These are phyloP conservation scores for Epizoanthus illoricatus DNA, from an alignment of 92 coral and sea anemone species.

Conservation along the genomic window DNA sequence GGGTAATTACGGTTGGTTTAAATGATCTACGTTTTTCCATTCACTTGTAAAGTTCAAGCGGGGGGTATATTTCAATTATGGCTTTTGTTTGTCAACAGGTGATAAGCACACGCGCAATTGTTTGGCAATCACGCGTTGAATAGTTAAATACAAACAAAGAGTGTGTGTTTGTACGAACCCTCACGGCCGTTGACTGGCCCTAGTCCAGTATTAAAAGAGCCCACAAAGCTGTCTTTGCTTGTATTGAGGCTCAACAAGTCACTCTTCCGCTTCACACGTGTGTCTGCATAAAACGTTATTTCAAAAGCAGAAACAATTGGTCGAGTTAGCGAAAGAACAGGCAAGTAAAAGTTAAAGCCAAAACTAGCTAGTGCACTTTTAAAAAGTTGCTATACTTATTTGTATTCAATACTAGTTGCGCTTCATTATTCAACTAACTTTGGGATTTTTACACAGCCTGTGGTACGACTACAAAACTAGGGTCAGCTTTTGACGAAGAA, in stretches of 20 bases:
- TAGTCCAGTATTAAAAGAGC: constrained; percentile 32
- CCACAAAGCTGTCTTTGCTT: constrained; percentile 35
- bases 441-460: constrained; percentile 6
- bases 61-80: constrained; percentile 36
- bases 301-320: constrained; percentile 11
- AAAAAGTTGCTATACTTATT: background rate
- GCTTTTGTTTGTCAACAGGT: constrained; percentile 35
- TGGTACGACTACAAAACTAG: background rate
- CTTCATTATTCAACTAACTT: constrained; percentile 15
- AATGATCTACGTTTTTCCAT: constrained; percentile 24
- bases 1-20: constrained; percentile 28
- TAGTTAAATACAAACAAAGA: constrained; percentile 40
- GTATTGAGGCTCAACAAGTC: constrained; percentile 42
- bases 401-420: background rate
- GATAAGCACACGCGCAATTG: constrained; percentile 40
- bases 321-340: constrained; percentile 38
- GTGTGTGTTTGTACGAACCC: constrained; percentile 15
- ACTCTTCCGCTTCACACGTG: constrained; percentile 31
- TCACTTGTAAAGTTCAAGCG: constrained; percentile 32
- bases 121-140: constrained; percentile 45
- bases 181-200: constrained; percentile 25
- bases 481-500: background rate
- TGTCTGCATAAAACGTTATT: constrained; percentile 23
- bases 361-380: background rate
- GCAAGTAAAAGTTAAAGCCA: constrained; percentile 29